Evolutionary conservation across 1,140 invertebrate genomes (phyloP).

Genomic region (Episyrphus balteatus): DNA sequence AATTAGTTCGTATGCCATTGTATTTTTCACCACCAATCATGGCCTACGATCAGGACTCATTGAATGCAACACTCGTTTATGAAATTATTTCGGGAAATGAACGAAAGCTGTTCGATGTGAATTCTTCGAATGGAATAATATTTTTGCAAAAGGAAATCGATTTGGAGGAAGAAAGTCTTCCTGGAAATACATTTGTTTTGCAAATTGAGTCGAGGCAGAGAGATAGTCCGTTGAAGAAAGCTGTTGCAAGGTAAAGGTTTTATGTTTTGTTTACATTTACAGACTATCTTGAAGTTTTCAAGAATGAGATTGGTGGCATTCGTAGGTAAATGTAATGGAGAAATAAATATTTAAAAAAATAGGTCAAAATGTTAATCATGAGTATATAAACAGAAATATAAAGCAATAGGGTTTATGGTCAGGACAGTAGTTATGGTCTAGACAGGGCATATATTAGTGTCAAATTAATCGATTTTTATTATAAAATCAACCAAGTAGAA

Average conservation of each 20-base stretch:
- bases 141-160: conserved; percentile 70
- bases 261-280: too few species aligned
- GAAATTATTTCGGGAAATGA: conserved; percentile 67
- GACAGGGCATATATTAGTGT: too few species aligned
- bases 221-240: conserved; percentile 65
- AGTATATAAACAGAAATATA: too few species aligned
- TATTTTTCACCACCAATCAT: conserved; percentile 56
- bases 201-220: conserved; percentile 66
- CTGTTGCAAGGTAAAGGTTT: conserved; percentile 43
- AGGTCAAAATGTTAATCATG: too few species aligned
- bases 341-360: too few species aligned
- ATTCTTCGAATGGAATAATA: conserved; percentile 59
- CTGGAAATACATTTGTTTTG: conserved; percentile 61
- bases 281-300: too few species aligned
- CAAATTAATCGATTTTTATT: too few species aligned
- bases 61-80: conserved; percentile 57
- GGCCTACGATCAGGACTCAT: conserved; percentile 64
- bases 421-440: too few species aligned
- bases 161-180: conserved; percentile 56
- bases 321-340: too few species aligned
- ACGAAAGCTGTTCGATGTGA: conserved; percentile 54
- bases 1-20: conserved; percentile 41
- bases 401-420: too few species aligned
- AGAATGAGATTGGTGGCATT: too few species aligned
- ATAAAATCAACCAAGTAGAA: too few species aligned